Evolutionary conservation across 2,888 invertebrate species (phyloP), one percentile per base, ranked within the genome.

Genomic region (Rotaria magnacalcarata): DNA sequence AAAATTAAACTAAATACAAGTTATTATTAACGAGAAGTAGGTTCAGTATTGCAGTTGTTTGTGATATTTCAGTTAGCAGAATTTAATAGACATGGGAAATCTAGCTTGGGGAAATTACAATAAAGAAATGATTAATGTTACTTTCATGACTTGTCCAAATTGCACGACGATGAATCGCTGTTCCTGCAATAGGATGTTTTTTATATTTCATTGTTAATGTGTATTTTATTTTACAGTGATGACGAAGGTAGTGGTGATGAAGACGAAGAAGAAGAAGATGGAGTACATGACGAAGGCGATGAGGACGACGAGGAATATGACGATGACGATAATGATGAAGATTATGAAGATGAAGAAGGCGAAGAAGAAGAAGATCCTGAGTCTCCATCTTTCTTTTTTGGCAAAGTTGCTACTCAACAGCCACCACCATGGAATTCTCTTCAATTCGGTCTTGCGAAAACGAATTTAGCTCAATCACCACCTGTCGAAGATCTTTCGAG

Each of bases 201-300:
- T 50, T 14, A 4, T 50, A 50, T 50, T 50, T 8, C 14, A 50
- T 50, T 50, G 10, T 50, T 14, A 50, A 11, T 11, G 50, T 8
- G 14, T 50, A 11, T 50, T 50, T 50, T 14, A 11, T 14, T 50
- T 50, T 50, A 50, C 50, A 85, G 86, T 19, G 86, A 86, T 58
- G 86, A 86, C 41, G 86, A 86, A 41, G 86, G 86, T 7, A 75
- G 85, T 41, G 86, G 85, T 41, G 86, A 86, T 8, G 86, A 86
- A 43, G 80, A 85, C 3, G 85, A 85, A 10, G 86, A 47, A 10
- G 86, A 47, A 58, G 84, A 58, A 16, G 56, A 54, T 3, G 60
- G 41, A 0, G 85, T 41, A 50, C n/a, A 60, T 11, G 85, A 86
- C 5, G 80, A 85, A 0, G 56, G 85, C 16, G 54, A 86, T 3